Conservation (phyloP, 2,888 invertebrate species). For the Drosophila atripex region DNA sequence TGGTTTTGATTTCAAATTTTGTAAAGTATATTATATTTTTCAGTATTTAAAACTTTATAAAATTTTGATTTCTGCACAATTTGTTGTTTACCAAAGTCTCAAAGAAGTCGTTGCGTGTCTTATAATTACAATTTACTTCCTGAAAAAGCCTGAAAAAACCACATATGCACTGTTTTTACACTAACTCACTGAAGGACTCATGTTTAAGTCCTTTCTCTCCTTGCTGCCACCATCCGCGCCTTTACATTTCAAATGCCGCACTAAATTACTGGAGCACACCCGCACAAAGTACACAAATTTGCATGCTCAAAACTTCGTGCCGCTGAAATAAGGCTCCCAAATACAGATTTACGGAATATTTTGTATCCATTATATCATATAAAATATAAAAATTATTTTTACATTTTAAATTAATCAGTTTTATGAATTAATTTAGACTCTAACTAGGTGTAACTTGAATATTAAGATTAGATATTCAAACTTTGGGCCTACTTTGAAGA, state of each 20-base stretch:
- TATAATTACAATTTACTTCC: neutral
- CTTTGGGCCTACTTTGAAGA: no score
- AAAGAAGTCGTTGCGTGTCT: neutral
- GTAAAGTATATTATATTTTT: neutral
- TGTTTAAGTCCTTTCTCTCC: constrained; percentile 8
- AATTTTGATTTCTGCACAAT: neutral
- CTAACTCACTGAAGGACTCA: constrained; percentile 13
- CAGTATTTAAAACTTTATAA: no score
- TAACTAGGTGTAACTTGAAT: no score
- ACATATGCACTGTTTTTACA: constrained; percentile 7
- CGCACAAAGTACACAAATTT: constrained; percentile 26
- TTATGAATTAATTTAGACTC: no score
- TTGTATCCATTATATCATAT: neutral
- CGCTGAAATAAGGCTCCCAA: neutral
- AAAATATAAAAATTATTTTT: neutral
- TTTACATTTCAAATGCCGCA: constrained; percentile 63
- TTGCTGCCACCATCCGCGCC: constrained; percentile 34
- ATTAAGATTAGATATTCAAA: no score
- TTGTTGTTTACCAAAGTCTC: neutral
- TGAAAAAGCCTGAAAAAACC: no score
- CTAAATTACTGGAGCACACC: constrained; percentile 61
- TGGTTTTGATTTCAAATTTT: neutral
- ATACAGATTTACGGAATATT: neutral
- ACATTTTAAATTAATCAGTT: no score
- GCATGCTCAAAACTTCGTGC: constrained; percentile 10